Base-by-base conservation (phyloP, 2,888 invertebrate species). In the Agapetus fuscipes region DNA sequence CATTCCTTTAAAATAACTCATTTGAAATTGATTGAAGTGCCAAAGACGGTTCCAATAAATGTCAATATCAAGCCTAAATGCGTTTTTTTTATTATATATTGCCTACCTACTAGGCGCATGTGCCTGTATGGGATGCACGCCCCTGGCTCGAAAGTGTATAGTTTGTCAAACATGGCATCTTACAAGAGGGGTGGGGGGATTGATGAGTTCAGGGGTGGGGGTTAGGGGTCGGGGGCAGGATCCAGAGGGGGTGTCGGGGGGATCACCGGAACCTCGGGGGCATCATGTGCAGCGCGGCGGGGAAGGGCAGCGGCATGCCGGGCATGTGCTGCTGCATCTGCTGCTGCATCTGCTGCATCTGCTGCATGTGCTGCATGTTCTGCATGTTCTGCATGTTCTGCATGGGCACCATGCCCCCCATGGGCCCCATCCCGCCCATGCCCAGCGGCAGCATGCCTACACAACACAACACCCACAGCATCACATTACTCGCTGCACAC, bases 211-310 rank as follows among this genome's bases (percentile, higher is more conserved):
- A 45, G 35, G 42, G 46, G 41, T 41, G 43, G 39, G n/a, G n/a
- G n/a, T n/a, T n/a, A 27, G 45, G 35, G 42, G 38, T 41, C 46
- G 43, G 39, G 40, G 48, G 39, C 31, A 68, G 71, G 70, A 66
- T 61, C 66, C 63, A 62, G 62, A 57, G 53, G 61, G 60, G 62
- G 61, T 58, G 56, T 63, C 51, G 52, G 64, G 58, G 76, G 66
- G 79, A 81, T 85, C 86, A 88, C 77, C 87, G 84, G 75, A 78
- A 88, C 66, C 87, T 80, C 52, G 86, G 87, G 66, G 83, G 84
- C 85, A 88, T 83, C 74, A 79, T 74, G 48, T 71, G 74, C 52
- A 76, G 66, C 20, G 56, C 69, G 57, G 61, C 66, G 63, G 45
- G 63, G 66, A 50, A 59, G 65, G 49, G 67, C 69, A 41, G 66